These are phyloP conservation scores for Entelurus aequoreus DNA, from an alignment of 2,113 vertebrate genomes.

Conservation along the genomic window DNA sequence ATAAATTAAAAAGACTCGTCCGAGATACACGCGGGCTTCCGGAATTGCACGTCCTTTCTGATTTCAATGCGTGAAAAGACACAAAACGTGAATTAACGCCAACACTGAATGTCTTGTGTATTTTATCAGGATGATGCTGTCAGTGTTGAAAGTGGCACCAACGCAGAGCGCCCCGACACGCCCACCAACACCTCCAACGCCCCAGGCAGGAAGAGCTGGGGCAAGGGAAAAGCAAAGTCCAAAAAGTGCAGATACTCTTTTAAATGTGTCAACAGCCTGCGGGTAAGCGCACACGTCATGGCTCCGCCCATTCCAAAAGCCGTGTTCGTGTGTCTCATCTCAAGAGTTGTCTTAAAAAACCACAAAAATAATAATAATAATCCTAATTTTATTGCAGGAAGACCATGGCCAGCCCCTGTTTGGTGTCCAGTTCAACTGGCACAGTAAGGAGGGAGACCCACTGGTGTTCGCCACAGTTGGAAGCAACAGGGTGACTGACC, in stretches of 20 bases:
- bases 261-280: conserved; percentile 96
- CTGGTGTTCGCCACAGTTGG: conserved; percentile 97
- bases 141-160: conserved; percentile 93
- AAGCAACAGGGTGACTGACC: conserved; percentile 87
- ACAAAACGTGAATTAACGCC: too few species aligned
- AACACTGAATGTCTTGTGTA: not conserved
- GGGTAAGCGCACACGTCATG: conserved; percentile 66
- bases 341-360: too few species aligned
- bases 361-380: too few species aligned
- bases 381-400: conserved; percentile 70
- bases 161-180: conserved; percentile 90
- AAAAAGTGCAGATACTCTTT: conserved; percentile 99
- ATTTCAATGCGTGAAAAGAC: too few species aligned
- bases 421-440: conserved; percentile 99
- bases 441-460: conserved; percentile 97
- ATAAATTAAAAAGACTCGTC: too few species aligned
- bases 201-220: conserved; percentile 96
- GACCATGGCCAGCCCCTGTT: conserved; percentile 96
- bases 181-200: conserved; percentile 96
- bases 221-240: conserved; percentile 99
- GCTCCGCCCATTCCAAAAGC: not conserved
- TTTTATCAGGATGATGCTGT: conserved; percentile 84
- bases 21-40: too few species aligned
- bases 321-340: not conserved
- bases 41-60: too few species aligned